Evolutionary conservation across 2,888 invertebrate genomes (phyloP), one percentile per base, ranked within the genome.

Genomic region (Pseudeuparius sepicola): DNA sequence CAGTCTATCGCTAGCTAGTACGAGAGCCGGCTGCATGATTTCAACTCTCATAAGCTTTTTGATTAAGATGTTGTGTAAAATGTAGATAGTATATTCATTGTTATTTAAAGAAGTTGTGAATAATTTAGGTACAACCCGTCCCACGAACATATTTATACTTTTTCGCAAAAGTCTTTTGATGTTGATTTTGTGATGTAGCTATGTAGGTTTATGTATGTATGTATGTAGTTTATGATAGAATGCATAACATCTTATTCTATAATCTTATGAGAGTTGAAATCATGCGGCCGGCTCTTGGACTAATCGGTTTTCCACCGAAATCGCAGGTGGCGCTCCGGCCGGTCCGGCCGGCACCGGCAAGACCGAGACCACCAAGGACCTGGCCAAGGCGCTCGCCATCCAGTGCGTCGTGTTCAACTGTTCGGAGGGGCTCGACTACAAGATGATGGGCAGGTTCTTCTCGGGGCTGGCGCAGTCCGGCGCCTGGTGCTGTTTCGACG

Each of bases 381-480:
- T 90, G 48, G 86, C 87, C 5, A 90, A 90, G 59, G 76, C 87
- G 0, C 60, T 89, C 17, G 89, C 89, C 3, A 82, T 87, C 46
- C 87, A 87, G 58, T 90, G 89, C 54, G 87, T 90, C 0, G 89
- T 90, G 1, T 90, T 90, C 56, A 90, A 90, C 60, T 90, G 89
- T 53, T 88, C 88, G 0, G 88, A 89, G 63, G 87, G 71, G 14
- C 55, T 74, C 39, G 74, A 74, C 51, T 74, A 69, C 52, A 72
- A 83, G 67, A 84, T 85, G 82, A 90, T 90, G 89, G 89, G 90
- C 0, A 67, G 85, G 37, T 89, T 89, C 57, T 89, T 89, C 62
- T 84, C 88, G 3, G 90, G 90, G 0, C 60, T 89, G 45, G 88
- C 88, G 0, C 88, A 88, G 35, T 86, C 86, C 2, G 90, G 90